A percentile compares a stretch with the other conserved stretches of the same genome.
Conservation (phyloP, 2,113 vertebrate genomes). For the Orycteropus afer region DNA sequence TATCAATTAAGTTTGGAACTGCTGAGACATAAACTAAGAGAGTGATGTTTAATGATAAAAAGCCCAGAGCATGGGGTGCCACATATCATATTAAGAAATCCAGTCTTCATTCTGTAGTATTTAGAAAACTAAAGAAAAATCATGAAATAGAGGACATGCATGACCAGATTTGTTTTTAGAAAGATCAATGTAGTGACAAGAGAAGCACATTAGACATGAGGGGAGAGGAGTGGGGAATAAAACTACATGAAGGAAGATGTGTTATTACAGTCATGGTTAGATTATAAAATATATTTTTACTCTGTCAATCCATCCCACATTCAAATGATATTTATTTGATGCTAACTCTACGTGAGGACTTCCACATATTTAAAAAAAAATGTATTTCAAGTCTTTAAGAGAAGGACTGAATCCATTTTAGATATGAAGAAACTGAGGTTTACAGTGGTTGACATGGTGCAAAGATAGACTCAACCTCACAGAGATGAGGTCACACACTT, state of each 20-base stretch:
- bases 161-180: not conserved
- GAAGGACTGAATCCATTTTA: not conserved
- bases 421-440: not conserved
- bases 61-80: not conserved
- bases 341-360: not conserved
- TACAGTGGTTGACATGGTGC: not conserved
- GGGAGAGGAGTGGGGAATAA: not conserved
- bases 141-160: not conserved
- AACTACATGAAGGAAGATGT: not conserved
- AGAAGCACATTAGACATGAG: not conserved
- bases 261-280: not conserved
- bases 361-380: not conserved
- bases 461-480: not conserved
- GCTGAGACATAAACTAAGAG: not conserved
- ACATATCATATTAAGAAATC: not conserved
- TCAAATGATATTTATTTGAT: conserved; percentile 9
- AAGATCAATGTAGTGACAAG: not conserved
- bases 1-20: not conserved
- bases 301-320: not conserved
- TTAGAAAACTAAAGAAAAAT: conserved; percentile 36
- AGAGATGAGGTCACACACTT: not conserved
- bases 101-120: not conserved
- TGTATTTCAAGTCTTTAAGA: not conserved
- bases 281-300: not conserved
- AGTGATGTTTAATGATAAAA: not conserved